Evolutionary conservation across 2,797 vertebrate species (phyloP).

Genomic region (Hyperoplus immaculatus): DNA sequence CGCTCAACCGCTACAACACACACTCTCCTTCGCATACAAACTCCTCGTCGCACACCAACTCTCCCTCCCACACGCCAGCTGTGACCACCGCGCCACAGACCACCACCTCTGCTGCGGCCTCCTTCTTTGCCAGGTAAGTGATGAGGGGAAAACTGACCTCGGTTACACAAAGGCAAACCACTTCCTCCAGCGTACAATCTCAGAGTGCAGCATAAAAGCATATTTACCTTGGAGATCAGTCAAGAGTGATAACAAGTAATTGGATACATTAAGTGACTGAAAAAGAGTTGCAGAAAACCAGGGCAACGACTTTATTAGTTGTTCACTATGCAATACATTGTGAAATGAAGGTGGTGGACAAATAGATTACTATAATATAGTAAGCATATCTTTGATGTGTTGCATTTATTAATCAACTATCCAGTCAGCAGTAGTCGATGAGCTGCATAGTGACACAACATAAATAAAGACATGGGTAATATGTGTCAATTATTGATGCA

Average conservation of each 20-base stretch:
- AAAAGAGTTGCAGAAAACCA: no score
- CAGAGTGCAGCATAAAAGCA: no score
- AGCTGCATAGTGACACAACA: constrained; percentile 49
- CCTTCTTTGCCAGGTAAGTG: constrained; percentile 97
- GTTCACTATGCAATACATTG: neutral
- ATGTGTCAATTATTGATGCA: constrained; percentile 73
- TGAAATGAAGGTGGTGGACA: neutral
- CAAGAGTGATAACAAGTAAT: no score
- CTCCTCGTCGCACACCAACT: constrained; percentile 66
- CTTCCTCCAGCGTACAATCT: no score
- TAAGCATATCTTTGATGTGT: constrained; percentile 18
- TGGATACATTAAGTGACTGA: no score
- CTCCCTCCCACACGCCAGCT: constrained; percentile 83
- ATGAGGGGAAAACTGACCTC: no score
- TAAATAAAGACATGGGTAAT: constrained; percentile 62
- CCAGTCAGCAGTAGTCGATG: constrained; percentile 39
- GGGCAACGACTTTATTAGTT: no score
- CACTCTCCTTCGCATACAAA: constrained; percentile 86
- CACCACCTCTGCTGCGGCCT: constrained; percentile 92
- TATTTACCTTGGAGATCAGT: no score
- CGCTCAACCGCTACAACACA: constrained; percentile 91
- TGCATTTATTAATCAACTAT: constrained; percentile 46
- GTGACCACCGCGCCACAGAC: constrained; percentile 83
- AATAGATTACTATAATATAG: constrained; percentile 1
- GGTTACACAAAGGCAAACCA: no score